These are phyloP conservation scores for Heliconius congener DNA, from an alignment of 1,140 invertebrate species.

Conservation along the genomic window DNA sequence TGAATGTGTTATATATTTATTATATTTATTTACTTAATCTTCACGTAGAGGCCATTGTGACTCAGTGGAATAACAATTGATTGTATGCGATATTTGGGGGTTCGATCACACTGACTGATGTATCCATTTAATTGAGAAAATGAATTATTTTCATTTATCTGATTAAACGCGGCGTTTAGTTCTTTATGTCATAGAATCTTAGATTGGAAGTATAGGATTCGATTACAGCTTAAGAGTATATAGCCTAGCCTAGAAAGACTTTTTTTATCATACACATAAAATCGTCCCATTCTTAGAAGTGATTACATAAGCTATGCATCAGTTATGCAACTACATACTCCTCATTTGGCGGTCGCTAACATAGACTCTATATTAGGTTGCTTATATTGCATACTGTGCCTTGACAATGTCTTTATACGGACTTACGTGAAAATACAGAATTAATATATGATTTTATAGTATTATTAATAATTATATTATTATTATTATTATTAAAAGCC, in stretches of 20 bases:
- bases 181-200: no score
- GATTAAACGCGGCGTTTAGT: no score
- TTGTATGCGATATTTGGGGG: background rate
- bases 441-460: no score
- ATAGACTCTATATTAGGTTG: slow-evolving; percentile 30
- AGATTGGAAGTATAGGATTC: no score
- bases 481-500: no score
- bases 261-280: background rate
- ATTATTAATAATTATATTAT: no score
- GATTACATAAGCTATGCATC: slow-evolving; percentile 70
- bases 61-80: background rate
- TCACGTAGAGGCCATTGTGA: background rate
- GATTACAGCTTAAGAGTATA: no score
- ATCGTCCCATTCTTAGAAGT: slow-evolving; percentile 48
- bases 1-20: background rate
- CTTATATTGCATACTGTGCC: slow-evolving; percentile 10
- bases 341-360: slow-evolving; percentile 71
- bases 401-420: slow-evolving; percentile 8
- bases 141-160: no score
- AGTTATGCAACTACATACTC: slow-evolving; percentile 69
- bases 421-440: background rate
- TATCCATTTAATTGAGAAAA: no score
- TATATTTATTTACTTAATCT: background rate
- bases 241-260: no score
- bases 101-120: background rate